Base-by-base conservation (phyloP, 2,888 invertebrate genomes). In the Brenthis hecate region DNA sequence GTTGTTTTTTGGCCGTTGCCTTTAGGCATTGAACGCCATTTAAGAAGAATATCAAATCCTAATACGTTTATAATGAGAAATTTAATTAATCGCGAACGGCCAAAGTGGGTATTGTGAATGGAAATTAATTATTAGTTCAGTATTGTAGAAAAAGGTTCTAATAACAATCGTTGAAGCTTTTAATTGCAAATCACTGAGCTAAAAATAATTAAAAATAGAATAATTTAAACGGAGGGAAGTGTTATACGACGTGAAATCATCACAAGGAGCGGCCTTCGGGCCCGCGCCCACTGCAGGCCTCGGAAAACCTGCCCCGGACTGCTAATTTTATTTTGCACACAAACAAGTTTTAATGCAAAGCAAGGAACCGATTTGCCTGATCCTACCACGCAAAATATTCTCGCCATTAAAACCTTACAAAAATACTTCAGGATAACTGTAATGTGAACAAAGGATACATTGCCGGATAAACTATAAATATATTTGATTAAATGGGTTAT, bases 291-390 rank as follows among this genome's bases (percentile, higher is more conserved):
- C 89, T 80, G 79, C 81, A 76, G 77, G 75, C 82, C 81, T 81
- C 85, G 84, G 86, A 77, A 85, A 88, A 89, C 89, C 89, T 84
- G 88, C 84, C 85, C 83, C 78, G 80, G 80, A 80, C 80, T 81
- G 80, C 83, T 84, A 82, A 88, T 87, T 88, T 88, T 86, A 86
- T 87, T 86, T 87, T 84, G 80, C 85, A 84, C 83, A 77, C 80
- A 87, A 88, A 89, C 89, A 81, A 76, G 90, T 88, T 88, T 85
- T 81, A 81, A 86, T 71, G 72, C 72, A 69, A 72, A 72, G 71
- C 68, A 68, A 68, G 69, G 69, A 73, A 68, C 70, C 70, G 66
- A 72, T 72, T 68, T 63, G 56, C 66, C 55, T 56, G 63, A 36
- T 63, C 68, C 57, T 55, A 72, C 60, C 64, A 71, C 55, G 66